A percentile compares a stretch with the other conserved stretches of the same genome.
Conservation (phyloP, 2,113 vertebrate species). For the Seriola quinqueradiata region DNA sequence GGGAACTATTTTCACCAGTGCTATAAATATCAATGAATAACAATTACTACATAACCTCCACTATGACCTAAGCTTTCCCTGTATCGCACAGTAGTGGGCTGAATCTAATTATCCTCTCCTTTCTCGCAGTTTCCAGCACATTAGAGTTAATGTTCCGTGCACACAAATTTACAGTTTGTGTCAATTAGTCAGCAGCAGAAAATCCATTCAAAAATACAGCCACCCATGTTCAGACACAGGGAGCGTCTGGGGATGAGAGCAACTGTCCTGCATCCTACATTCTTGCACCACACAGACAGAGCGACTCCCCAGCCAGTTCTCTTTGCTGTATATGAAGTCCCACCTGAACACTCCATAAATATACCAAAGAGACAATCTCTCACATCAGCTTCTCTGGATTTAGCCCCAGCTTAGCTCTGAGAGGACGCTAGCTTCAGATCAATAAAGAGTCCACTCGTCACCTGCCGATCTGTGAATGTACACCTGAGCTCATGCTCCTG, state of each 20-base stretch:
- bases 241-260: slow-evolving; percentile 2
- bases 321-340: slow-evolving; percentile 31
- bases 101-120: slow-evolving; percentile 32
- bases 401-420: slow-evolving; percentile 47
- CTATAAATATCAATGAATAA: slow-evolving; percentile 26
- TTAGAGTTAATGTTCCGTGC: slow-evolving; percentile 54
- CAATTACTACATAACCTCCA: slow-evolving; percentile 26
- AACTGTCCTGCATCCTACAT: slow-evolving; percentile 11
- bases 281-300: slow-evolving; percentile 13
- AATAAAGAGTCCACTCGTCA: slow-evolving; percentile 53
- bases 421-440: slow-evolving; percentile 44
- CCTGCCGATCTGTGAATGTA: slow-evolving; percentile 60
- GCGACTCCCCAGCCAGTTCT: slow-evolving; percentile 1
- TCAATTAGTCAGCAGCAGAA: slow-evolving; percentile 42
- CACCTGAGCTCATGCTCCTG: slow-evolving; percentile 58
- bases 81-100: slow-evolving; percentile 16
- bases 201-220: slow-evolving; percentile 35
- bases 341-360: slow-evolving; percentile 40
- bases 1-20: slow-evolving; percentile 2
- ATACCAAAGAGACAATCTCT: slow-evolving; percentile 29
- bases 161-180: slow-evolving; percentile 59
- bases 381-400: slow-evolving; percentile 38
- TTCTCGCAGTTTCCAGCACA: slow-evolving; percentile 17
- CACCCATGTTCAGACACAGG: slow-evolving; percentile 5
- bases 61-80: slow-evolving; percentile 38